These are phyloP conservation scores for Nebria salina DNA, from an alignment of 2,888 invertebrate species.

Conservation along the genomic window DNA sequence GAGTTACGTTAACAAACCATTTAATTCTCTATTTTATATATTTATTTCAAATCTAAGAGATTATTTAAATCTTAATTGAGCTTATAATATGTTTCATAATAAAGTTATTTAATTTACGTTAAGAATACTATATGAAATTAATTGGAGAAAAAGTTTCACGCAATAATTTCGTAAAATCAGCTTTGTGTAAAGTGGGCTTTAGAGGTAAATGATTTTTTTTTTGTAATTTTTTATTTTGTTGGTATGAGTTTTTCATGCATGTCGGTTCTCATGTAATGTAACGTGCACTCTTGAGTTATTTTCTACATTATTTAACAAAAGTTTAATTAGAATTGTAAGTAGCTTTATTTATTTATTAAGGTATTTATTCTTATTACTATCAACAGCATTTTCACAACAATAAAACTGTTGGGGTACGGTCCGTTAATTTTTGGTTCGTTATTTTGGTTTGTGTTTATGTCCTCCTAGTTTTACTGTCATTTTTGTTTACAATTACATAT, in stretches of 20 bases:
- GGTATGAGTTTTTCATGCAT: not conserved
- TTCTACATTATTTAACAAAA: not conserved
- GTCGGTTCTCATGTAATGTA: not conserved
- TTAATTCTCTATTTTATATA: too few species aligned
- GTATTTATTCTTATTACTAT: not conserved
- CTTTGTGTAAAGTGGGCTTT: not conserved
- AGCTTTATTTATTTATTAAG: not conserved
- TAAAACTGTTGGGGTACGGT: not conserved
- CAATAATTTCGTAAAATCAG: too few species aligned
- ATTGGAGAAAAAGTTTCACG: too few species aligned
- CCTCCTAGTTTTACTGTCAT: not conserved
- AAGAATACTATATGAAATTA: too few species aligned
- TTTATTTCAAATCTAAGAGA: too few species aligned
- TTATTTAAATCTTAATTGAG: too few species aligned
- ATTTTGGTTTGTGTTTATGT: not conserved
- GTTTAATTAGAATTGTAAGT: not conserved
- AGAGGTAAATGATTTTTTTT: not conserved
- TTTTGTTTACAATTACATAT: not conserved
- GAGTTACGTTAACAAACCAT: too few species aligned
- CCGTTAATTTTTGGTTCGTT: not conserved
- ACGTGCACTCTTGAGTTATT: not conserved
- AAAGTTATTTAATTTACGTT: too few species aligned
- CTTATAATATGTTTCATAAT: too few species aligned
- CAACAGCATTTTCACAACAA: not conserved
- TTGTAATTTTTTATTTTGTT: not conserved